phyloP scores from a whole-genome alignment of 2,888 invertebrate species.

The Leptodirus hochenwartii region DNA sequence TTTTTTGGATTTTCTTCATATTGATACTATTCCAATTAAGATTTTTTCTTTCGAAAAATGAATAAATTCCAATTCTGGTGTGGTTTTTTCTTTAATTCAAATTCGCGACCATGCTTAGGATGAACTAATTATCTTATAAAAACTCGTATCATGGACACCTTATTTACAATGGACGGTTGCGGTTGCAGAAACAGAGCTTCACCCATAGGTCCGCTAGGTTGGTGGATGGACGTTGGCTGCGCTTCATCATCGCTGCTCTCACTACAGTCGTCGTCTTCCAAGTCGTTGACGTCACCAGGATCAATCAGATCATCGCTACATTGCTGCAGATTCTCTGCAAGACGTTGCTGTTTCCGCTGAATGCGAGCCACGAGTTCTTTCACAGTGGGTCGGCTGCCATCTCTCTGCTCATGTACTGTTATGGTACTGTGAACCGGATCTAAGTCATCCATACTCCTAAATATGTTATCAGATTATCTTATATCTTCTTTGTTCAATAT shows the following conservation, averaged over 20 bases:
- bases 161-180: too few species aligned
- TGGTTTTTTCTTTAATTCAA: too few species aligned
- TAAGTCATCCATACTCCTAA: slow-evolving; percentile 26
- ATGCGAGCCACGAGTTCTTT: slow-evolving; percentile 44
- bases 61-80: too few species aligned
- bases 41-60: too few species aligned
- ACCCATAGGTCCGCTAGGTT: slow-evolving; percentile 35
- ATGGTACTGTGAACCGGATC: slow-evolving; percentile 17
- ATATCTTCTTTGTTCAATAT: too few species aligned
- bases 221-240: slow-evolving; percentile 18
- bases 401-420: slow-evolving; percentile 23
- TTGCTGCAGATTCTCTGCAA: slow-evolving; percentile 10
- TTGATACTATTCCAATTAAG: too few species aligned
- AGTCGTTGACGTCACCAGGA: too few species aligned
- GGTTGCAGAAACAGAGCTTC: slow-evolving; percentile 31
- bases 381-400: slow-evolving; percentile 34
- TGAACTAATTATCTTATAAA: too few species aligned
- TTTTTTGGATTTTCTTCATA: too few species aligned
- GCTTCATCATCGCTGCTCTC: slow-evolving; percentile 27
- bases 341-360: slow-evolving; percentile 32
- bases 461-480: too few species aligned
- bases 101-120: slow-evolving; percentile 11
- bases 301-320: too few species aligned
- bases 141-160: too few species aligned
- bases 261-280: slow-evolving; percentile 25